Evolutionary conservation across 2,888 invertebrate genomes (phyloP), one percentile per base, ranked within the genome.

Genomic region (Ormyrus nitidulus): DNA sequence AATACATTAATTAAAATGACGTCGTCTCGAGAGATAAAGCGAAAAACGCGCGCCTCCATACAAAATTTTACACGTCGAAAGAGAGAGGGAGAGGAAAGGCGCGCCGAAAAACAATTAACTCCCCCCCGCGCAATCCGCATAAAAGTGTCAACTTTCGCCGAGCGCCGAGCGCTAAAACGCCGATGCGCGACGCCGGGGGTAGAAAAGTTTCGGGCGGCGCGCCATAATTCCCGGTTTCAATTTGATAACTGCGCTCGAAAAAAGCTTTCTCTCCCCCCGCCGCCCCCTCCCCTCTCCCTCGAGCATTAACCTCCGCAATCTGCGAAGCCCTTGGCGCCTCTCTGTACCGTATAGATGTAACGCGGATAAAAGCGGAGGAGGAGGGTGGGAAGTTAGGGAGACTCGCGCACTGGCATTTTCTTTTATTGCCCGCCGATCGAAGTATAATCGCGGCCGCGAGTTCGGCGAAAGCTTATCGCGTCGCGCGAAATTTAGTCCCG

Each of bases 401-500:
- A 34, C 34, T 34, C 56, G 44, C 13, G 44, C n/a, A 2, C 3
- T 59, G 34, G 65, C 65, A 58, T 68, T 74, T 76, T 66, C 46
- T 68, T 74, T 71, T 13, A 76, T 66, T 80, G 44, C 65, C 6
- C 11, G 65, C 6, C 73, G 73, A 79, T 81, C 81, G 77, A 77
- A 77, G 73, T 72, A 79, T 79, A 79, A 79, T 81, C 79, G 75
- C 19, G 49, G n/a, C 13, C 13, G 53, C 56, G 84, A 83, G 84
- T 85, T 86, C 84, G 83, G 79, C 85, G 85, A 84, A 84, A 83
- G 84, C 83, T 85, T 84, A 85, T 86, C 86, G 85, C 83, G n/a
- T 84, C 85, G 19, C 83, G 84, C 86, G 86, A 87, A 86, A 87
- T 87, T 86, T 83, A 71, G 84, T 83, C 84, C 84, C 84, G 83